phyloP scores from a whole-genome alignment of 2,888 invertebrate species.

The Pammene aurita region DNA sequence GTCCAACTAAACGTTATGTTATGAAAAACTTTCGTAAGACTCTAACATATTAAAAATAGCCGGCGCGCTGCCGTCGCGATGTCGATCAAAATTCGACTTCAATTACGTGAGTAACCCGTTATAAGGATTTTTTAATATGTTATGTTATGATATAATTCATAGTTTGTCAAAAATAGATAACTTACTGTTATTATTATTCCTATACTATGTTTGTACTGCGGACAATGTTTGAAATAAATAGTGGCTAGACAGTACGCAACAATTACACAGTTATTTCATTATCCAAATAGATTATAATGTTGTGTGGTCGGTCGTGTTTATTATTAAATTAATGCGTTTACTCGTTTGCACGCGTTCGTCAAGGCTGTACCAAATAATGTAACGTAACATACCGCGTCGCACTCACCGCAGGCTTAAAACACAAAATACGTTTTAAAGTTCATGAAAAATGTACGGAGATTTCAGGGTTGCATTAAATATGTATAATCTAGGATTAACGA shows the following conservation, averaged over 20 bases:
- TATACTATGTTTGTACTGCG: constrained; percentile 21
- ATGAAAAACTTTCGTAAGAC: no score
- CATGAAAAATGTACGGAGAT: constrained; percentile 45
- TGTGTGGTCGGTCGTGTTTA: constrained; percentile 10
- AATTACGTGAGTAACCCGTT: no score
- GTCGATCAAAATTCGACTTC: no score
- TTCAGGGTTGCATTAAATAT: constrained; percentile 45
- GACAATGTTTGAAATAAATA: constrained; percentile 29
- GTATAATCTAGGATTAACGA: constrained; percentile 51
- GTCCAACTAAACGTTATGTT: no score
- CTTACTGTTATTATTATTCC: background rate
- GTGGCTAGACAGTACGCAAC: constrained; percentile 14
- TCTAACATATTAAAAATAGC: no score
- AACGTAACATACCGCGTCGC: constrained; percentile 16
- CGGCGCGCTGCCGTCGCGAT: no score
- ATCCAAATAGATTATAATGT: constrained; percentile 26
- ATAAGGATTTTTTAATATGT: no score
- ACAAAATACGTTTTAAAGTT: constrained; percentile 43
- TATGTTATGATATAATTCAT: background rate
- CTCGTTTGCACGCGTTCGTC: constrained; percentile 25
- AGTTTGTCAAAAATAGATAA: no score
- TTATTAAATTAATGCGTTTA: constrained; percentile 18
- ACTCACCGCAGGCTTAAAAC: constrained; percentile 27
- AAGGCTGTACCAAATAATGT: constrained; percentile 26
- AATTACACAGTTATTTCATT: constrained; percentile 25